Conservation (phyloP, 2,113 vertebrate genomes). For the Nesoenas mayeri region DNA sequence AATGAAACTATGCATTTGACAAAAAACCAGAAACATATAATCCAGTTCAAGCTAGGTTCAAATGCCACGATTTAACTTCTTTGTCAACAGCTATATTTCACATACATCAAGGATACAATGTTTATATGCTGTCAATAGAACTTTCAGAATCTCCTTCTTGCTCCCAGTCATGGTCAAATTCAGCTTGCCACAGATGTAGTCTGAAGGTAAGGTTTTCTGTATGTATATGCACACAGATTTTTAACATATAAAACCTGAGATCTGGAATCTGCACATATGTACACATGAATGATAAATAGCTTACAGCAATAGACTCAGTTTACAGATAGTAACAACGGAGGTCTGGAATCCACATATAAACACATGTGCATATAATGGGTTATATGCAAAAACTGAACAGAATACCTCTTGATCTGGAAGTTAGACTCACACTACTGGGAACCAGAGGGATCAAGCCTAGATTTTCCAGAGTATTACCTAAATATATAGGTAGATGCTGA, state of each 20-base stretch:
- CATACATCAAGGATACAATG: not conserved
- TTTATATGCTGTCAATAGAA: not conserved
- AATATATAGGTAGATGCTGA: not conserved
- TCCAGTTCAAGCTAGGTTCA: not conserved
- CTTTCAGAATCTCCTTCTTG: not conserved
- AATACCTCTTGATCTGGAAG: not conserved
- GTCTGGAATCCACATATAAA: not conserved
- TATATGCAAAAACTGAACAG: not conserved
- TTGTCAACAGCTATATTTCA: not conserved
- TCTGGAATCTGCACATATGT: not conserved
- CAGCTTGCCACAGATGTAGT: not conserved
- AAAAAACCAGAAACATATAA: not conserved
- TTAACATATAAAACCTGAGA: not conserved
- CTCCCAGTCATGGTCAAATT: not conserved
- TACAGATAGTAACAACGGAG: not conserved
- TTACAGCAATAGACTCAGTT: not conserved
- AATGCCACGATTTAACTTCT: not conserved
- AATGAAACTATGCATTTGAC: not conserved
- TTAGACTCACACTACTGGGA: not conserved
- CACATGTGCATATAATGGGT: rapidly evolving
- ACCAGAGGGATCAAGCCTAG: not conserved
- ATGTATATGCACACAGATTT: not conserved
- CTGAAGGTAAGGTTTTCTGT: not conserved
- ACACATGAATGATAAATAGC: not conserved
- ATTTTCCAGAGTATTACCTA: not conserved